Evolutionary conservation across 2,113 vertebrate genomes (phyloP), one percentile per base, ranked within the genome.

Genomic region (Cyprinodon brontotheroides): DNA sequence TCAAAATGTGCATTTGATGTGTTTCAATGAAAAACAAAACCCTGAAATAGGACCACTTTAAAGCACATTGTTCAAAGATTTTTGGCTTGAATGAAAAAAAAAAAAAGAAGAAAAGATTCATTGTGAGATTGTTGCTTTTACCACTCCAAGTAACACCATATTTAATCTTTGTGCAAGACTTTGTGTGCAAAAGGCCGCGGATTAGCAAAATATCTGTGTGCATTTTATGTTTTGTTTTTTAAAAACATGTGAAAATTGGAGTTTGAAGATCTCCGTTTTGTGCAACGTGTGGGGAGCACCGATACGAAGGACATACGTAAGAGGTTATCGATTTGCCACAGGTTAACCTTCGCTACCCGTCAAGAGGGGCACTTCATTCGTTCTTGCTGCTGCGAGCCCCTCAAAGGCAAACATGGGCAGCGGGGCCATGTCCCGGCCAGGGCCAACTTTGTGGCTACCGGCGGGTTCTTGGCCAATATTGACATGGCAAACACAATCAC

Each of bases 401-500:
- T 29, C 4, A 3, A 78, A 85, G 80, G 72, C 81, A 92, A 92
- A 93, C 77, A 92, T 37, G 39, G 73, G 79, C 37, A 77, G 74
- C 81, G 82, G 87, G 87, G 89, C 80, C 82, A 11, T 6, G 68
- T 78, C 79, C 79, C 53, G 61, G 76, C 71, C 50, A 40, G 65
- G 78, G 67, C 69, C 61, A 60, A 38, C 77, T 78, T 79, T 78
- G 76, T 71, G 70, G 75, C 83, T 81, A 66, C 82, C 53, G 65
- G 72, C 12, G 1, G 78, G 74, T 81, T 76, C 50, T 62, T 20
- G 39, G 80, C 65, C 85, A 91, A 84, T 89, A 86, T 92, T 91
- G 90, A 93, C 87, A 89, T 5, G 66, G 67, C 70, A 89, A 93
- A 92, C 47, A 89, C 62, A 82, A 80, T 72, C 2, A 70, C 59